Conservation (phyloP, 2,888 invertebrate genomes). For the Mythimna pallens region DNA sequence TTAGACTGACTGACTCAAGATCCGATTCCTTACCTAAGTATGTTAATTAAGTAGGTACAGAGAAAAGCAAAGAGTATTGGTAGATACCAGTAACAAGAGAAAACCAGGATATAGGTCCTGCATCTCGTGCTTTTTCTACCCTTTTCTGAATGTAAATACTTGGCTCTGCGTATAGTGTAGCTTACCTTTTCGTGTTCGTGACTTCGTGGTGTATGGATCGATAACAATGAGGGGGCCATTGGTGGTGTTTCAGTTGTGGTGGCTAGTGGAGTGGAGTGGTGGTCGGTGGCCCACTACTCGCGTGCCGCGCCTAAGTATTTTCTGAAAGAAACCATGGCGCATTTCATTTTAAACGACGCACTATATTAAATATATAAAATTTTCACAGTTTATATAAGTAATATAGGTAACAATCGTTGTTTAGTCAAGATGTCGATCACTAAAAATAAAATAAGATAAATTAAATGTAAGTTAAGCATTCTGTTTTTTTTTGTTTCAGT, state of each 20-base stretch:
- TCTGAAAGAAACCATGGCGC: conserved; percentile 51
- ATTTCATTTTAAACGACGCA: conserved; percentile 36
- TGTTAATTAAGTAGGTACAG: background rate
- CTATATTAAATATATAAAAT: too few species aligned
- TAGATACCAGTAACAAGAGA: background rate
- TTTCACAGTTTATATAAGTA: too few species aligned
- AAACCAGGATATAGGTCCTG: background rate
- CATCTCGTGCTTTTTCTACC: background rate
- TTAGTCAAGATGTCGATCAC: too few species aligned
- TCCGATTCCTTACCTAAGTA: background rate
- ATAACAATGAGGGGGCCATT: conserved; percentile 74
- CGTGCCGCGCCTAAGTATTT: conserved; percentile 53
- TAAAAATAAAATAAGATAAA: too few species aligned
- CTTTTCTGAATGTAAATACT: background rate
- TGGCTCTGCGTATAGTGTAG: background rate
- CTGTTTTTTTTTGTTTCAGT: too few species aligned
- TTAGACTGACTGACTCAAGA: background rate
- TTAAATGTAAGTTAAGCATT: too few species aligned
- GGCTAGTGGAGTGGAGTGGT: background rate
- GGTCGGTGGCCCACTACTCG: conserved; percentile 36
- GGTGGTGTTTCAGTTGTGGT: conserved; percentile 69
- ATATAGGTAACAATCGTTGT: too few species aligned
- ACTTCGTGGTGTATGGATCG: conserved; percentile 69
- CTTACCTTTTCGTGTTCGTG: conserved; percentile 43
- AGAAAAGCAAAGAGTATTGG: conserved; percentile 20